Evolutionary conservation across 2,797 vertebrate genomes (phyloP).

Genomic region (Euphonia xanthogaster): DNA sequence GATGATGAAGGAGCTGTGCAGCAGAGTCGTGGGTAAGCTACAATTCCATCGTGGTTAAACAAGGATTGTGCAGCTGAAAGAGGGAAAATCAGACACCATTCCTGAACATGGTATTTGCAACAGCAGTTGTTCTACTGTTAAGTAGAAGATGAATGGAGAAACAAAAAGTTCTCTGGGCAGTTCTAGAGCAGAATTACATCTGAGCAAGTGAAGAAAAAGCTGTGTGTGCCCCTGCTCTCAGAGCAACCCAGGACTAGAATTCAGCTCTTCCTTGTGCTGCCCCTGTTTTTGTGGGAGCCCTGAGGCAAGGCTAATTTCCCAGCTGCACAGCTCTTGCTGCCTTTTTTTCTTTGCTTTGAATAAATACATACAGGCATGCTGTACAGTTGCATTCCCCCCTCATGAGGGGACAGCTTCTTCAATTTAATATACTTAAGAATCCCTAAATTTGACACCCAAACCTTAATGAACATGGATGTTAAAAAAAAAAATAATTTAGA

Average conservation of each 20-base stretch:
- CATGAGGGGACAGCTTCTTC: neutral
- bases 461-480: neutral
- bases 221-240: neutral
- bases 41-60: fast-evolving
- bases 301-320: neutral
- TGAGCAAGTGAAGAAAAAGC: neutral
- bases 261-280: neutral
- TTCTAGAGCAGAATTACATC: neutral
- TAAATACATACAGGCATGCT: fast-evolving
- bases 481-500: neutral
- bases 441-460: neutral
- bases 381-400: neutral
- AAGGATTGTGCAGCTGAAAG: neutral
- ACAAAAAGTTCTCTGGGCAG: neutral
- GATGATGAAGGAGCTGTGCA: neutral
- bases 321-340: neutral
- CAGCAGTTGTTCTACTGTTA: neutral
- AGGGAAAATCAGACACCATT: neutral
- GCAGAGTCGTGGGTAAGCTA: neutral
- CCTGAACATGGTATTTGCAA: neutral
- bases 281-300: neutral
- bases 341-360: neutral
- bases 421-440: neutral
- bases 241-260: neutral
- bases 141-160: neutral